Percentiles rank a stretch among this genome's conserved stretches.
These are phyloP conservation scores for Orchesellides sinensis DNA, from an alignment of 2,888 invertebrate genomes.

Conservation along the genomic window DNA sequence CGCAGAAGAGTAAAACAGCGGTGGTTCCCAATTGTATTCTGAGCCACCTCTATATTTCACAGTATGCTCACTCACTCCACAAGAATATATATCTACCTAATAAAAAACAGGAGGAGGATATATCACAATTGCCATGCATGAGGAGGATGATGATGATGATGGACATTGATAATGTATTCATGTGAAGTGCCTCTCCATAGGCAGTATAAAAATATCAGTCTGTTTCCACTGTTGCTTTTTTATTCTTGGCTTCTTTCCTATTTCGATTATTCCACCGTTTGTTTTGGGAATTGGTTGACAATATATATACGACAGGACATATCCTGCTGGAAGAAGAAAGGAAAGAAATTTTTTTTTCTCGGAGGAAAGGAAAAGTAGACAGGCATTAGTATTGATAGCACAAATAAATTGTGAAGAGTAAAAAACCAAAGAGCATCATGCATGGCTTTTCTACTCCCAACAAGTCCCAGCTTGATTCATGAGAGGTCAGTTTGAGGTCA, in stretches of 20 bases:
- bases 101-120: no score
- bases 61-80: no score
- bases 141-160: slow-evolving; percentile 7
- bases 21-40: no score
- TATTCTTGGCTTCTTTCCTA: not conserved
- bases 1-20: no score
- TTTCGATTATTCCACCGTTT: not conserved
- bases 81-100: no score
- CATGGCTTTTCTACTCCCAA: slow-evolving; percentile 9
- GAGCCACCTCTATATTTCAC: not conserved
- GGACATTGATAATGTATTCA: slow-evolving; percentile 13
- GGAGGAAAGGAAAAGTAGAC: slow-evolving; percentile 6
- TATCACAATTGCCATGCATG: no score
- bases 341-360: no score
- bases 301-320: no score
- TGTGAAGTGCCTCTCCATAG: not conserved
- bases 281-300: no score
- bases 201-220: not conserved
- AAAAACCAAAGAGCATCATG: slow-evolving; percentile 11
- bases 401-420: slow-evolving; percentile 49
- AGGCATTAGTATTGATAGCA: slow-evolving; percentile 52
- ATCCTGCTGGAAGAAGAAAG: no score
- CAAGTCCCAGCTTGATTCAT: slow-evolving; percentile 74
- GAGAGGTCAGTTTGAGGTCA: slow-evolving; percentile 73
- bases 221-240: not conserved